Conservation (phyloP, 1,140 invertebrate genomes). For the Harlomillsia oculata region DNA sequence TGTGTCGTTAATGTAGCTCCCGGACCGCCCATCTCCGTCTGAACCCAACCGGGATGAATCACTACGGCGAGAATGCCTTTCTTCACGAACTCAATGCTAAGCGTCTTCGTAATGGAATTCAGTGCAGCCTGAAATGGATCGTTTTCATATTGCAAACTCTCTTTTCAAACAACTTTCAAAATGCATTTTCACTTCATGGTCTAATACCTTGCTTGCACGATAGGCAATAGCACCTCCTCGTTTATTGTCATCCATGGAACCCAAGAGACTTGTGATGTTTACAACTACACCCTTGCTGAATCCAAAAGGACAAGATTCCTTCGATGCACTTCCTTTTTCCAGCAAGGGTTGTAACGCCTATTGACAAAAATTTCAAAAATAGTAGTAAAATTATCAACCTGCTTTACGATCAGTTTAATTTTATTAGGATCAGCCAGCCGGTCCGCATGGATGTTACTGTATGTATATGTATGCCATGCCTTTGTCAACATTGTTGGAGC, state of each 20-base stretch:
- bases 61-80: conserved; percentile 61
- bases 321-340: conserved; percentile 3
- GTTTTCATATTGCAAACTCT: neutral
- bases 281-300: conserved; percentile 10
- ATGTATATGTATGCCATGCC: too few relatives aligned
- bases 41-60: conserved; percentile 83
- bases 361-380: neutral
- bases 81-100: conserved; percentile 68
- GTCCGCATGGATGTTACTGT: too few relatives aligned
- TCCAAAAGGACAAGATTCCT: neutral
- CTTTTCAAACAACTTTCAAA: neutral
- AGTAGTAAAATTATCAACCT: too few relatives aligned
- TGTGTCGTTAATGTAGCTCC: conserved; percentile 64
- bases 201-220: neutral
- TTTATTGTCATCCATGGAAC: conserved; percentile 14
- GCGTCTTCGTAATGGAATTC: conserved; percentile 44
- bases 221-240: conserved; percentile 18
- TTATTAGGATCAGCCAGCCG: too few relatives aligned
- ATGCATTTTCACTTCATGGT: neutral
- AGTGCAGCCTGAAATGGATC: neutral
- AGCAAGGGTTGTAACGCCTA: conserved; percentile 18
- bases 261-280: conserved; percentile 16
- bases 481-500: conserved; percentile 9
- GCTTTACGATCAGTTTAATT: neutral
- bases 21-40: conserved; percentile 74